Base-by-base conservation (phyloP, 2,113 vertebrate species). In the Elachura formosa region DNA sequence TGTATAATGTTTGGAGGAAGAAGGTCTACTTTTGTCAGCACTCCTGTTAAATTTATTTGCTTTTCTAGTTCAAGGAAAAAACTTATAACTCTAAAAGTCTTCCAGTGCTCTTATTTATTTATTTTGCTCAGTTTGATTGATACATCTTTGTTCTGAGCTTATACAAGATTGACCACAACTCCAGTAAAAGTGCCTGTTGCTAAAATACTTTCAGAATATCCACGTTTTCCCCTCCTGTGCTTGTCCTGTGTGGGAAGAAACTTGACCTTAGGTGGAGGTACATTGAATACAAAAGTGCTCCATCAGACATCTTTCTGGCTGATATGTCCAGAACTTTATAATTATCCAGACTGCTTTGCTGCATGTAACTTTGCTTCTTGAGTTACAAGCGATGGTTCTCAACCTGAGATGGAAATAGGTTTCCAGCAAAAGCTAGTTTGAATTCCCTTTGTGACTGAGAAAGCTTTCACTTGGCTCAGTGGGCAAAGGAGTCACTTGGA, bases 1-100 rank as follows among this genome's bases (percentile, higher is more conserved):
- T 76, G 83, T 87, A 90, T 94, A 85, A 92, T 94, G 84, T 96
- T 97, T 86, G 91, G 92, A 93, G 86, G 95, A 94, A 93, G 96
- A 94, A 94, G 95, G 88, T 94, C 91, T 93, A 92, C 84, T 95
- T 94, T 95, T 95, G 95, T 96, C 89, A 96, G 92, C 95, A 94
- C 79, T 62, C 54, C 84, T 95, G 94, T 94, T 96, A 95, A 90
- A 95, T 91, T 95, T 97, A 93, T 97, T 97, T 97, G 93, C 95
- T 97, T 97, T 97, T 90, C 78, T 95, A 94, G 96, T 96, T 93
- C 82, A 95, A 93, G 93, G 94, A 90, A 96, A 92, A 95, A 95
- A 93, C 86, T 90, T 94, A 6, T 93, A 88, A 66, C 86, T 92
- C 88, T 89, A 88, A 95, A 94, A 95, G 94, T 90, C 87, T 91